These are phyloP conservation scores for Drosophila rellima DNA, from an alignment of 2,888 invertebrate genomes.

Conservation along the genomic window DNA sequence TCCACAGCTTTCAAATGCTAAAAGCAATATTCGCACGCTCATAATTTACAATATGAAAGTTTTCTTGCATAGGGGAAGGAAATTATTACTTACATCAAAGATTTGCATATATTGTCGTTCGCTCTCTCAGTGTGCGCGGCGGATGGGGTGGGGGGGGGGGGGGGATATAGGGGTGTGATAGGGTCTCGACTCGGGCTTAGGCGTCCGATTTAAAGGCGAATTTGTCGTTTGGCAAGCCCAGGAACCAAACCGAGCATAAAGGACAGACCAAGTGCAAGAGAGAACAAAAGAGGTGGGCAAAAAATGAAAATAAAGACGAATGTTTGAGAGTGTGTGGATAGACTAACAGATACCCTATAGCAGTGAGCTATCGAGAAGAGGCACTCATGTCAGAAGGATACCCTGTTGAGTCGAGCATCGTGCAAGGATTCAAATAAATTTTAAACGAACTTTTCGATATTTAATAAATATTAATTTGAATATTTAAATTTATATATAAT, in stretches of 20 bases:
- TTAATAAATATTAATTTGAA: too few relatives aligned
- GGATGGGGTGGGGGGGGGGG: neutral
- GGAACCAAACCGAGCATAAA: conserved; percentile 39
- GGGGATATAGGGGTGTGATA: neutral
- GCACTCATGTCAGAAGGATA: too few relatives aligned
- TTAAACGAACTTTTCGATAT: too few relatives aligned
- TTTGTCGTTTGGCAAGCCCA: conserved; percentile 64
- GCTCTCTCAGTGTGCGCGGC: neutral
- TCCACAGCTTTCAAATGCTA: conserved; percentile 53
- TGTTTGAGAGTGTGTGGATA: neutral
- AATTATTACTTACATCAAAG: conserved; percentile 81
- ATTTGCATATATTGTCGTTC: conserved; percentile 75
- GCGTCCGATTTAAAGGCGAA: conserved; percentile 60
- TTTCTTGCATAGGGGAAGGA: conserved; percentile 69
- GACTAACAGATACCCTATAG: neutral
- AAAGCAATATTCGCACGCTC: conserved; percentile 77
- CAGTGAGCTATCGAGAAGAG: too few relatives aligned
- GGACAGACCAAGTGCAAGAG: conserved; percentile 35
- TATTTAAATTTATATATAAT: too few relatives aligned
- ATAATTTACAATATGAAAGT: conserved; percentile 72
- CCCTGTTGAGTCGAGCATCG: too few relatives aligned
- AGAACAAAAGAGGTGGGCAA: conserved; percentile 15
- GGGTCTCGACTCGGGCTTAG: conserved; percentile 28
- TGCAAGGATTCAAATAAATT: too few relatives aligned
- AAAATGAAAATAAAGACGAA: neutral